Base-by-base conservation (phyloP, 2,888 invertebrate species). In the Phortica okadai region DNA sequence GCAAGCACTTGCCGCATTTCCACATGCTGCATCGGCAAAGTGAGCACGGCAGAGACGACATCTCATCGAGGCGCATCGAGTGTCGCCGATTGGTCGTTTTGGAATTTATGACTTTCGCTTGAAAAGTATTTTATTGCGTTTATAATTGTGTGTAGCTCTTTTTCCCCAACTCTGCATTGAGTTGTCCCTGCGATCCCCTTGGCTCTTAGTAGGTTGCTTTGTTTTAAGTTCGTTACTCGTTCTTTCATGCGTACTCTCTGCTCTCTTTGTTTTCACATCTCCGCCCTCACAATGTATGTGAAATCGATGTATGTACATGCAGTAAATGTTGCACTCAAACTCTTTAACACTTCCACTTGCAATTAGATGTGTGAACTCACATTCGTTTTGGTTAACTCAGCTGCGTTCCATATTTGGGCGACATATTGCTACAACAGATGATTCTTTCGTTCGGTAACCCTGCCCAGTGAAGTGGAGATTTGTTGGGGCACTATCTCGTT, bases 271-370 rank as follows among this genome's bases (percentile, higher is more conserved):
- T 50, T 11, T 11, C 8, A 50, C 14, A 50, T 50, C 14, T 14
- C 50, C 50, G 8, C 14, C 14, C 50, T 50, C 14, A 50, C 14
- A 64, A 78, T 77, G 82, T 70, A 70, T 85, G 88, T 87, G 85
- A 85, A 85, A 88, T 87, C 82, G 81, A 81, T 81, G 79, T 33
- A 33, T 3, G 3, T 75, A 73, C 77, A 78, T 79, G 81, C 80
- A 73, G 81, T 89, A 86, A 89, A 88, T 87, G 89, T 86, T 85
- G 89, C 89, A 85, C 89, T 89, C 89, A 89, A 89, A 89, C 89
- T 88, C 89, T 88, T 88, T 88, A 88, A 89, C 89, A 88, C 88
- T 89, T 86, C 88, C 84, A 81, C 85, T 81, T 85, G 89, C 87
- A 87, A 87, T 88, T 88, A 88, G 85, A 84, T 79, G 80, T 76